A percentile compares a stretch with the other conserved stretches of the same genome.
Evolutionary conservation across 1,140 invertebrate genomes (phyloP).

Genomic region (Drosophila pruinosa): DNA sequence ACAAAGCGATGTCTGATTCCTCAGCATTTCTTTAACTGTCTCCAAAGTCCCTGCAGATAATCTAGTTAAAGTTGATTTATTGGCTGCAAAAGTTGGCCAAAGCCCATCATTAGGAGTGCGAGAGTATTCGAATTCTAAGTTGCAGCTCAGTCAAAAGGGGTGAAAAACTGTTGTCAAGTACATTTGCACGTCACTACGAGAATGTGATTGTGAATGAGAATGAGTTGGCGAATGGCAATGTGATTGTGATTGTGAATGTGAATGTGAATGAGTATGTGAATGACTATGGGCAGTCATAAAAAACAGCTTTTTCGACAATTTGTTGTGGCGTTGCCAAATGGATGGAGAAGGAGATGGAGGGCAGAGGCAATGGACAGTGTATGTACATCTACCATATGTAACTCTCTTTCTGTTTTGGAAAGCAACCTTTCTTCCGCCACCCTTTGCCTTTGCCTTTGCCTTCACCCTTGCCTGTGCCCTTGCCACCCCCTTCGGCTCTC

Average conservation of each 20-base stretch:
- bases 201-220: slow-evolving; percentile 21
- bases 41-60: not conserved
- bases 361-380: not conserved
- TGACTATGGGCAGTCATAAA: slow-evolving; percentile 56
- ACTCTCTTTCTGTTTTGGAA: slow-evolving; percentile 9
- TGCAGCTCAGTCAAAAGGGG: not conserved
- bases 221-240: not conserved
- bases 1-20: not conserved
- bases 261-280: slow-evolving; percentile 13
- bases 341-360: not conserved
- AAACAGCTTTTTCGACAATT: slow-evolving; percentile 54
- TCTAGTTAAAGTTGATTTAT: not conserved
- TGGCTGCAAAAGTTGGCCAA: not conserved
- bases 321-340: slow-evolving; percentile 15
- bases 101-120: slow-evolving; percentile 2
- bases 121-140: not conserved
- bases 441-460: not conserved
- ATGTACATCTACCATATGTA: too few relatives aligned
- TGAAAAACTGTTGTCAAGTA: slow-evolving; percentile 41
- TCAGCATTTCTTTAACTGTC: not conserved
- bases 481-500: not conserved
- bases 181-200: slow-evolving; percentile 47
- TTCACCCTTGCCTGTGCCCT: not conserved
- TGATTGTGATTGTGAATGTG: not conserved
- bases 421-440: not conserved